Evolutionary conservation across 2,113 vertebrate genomes (phyloP).

Genomic region (Trogon melanurus): DNA sequence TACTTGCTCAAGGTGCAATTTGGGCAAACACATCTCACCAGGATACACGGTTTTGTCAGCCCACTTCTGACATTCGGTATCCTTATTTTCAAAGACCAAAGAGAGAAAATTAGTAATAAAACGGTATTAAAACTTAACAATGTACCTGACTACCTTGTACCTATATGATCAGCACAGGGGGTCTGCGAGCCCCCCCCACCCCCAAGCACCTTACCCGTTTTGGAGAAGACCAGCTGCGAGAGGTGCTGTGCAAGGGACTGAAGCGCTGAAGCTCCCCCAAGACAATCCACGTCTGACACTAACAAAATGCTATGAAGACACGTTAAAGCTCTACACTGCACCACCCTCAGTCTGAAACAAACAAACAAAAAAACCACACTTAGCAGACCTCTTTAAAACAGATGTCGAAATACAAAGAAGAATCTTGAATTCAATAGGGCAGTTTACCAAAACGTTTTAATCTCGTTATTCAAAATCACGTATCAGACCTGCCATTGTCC

Average conservation of each 20-base stretch:
- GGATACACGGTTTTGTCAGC: not conserved
- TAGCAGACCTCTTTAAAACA: not conserved
- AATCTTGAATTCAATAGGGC: not conserved
- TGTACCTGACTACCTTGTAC: not conserved
- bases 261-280: constrained; percentile 87
- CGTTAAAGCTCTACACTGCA: constrained; percentile 91
- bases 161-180: not conserved
- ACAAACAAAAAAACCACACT: not conserved
- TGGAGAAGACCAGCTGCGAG: constrained; percentile 86
- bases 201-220: constrained; percentile 76
- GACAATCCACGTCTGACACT: constrained; percentile 86
- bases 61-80: not conserved
- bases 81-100: not conserved
- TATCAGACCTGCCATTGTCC: not conserved
- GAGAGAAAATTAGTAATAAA: not conserved
- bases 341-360: constrained; percentile 82
- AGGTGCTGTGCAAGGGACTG: constrained; percentile 90
- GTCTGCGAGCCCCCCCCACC: not conserved
- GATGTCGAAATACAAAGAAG: not conserved
- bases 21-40: not conserved
- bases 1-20: not conserved
- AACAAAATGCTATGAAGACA: constrained; percentile 94
- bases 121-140: not conserved
- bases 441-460: not conserved
- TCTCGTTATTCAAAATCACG: not conserved